These are phyloP conservation scores for Notoglanidium macrostoma DNA, from an alignment of 2,797 vertebrate genomes.

Conservation along the genomic window DNA sequence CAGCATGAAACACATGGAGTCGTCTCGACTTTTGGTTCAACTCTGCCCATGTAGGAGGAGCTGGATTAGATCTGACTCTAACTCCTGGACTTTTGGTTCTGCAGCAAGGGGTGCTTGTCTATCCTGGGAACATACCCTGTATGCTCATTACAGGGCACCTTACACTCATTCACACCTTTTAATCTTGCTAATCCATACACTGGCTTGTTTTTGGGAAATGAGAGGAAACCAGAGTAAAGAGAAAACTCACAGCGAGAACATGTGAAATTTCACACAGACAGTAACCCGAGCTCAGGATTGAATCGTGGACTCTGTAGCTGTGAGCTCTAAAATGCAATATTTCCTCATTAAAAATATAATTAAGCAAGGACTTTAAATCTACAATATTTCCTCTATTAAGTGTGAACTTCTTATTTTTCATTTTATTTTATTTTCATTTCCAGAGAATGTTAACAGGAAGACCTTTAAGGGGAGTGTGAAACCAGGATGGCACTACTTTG, in stretches of 20 bases:
- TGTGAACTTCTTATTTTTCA: not conserved
- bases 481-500: constrained; percentile 94
- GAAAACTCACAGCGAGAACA: not conserved
- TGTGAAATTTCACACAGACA: not conserved
- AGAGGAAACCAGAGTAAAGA: not conserved
- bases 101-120: not conserved
- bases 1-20: not conserved
- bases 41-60: not conserved
- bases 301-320: not conserved
- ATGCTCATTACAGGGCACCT: not conserved
- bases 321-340: not conserved
- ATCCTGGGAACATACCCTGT: no score
- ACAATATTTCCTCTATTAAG: constrained; percentile 52
- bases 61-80: not conserved
- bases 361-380: not conserved
- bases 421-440: constrained; percentile 34
- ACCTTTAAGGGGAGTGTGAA: constrained; percentile 84
- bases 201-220: not conserved
- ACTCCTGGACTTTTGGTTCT: not conserved
- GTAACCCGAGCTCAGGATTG: not conserved
- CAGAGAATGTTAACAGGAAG: constrained; percentile 86
- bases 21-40: not conserved
- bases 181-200: no score
- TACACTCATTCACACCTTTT: not conserved
- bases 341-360: not conserved